phyloP scores from a whole-genome alignment of 2,888 invertebrate species.

The Seira musarum region DNA sequence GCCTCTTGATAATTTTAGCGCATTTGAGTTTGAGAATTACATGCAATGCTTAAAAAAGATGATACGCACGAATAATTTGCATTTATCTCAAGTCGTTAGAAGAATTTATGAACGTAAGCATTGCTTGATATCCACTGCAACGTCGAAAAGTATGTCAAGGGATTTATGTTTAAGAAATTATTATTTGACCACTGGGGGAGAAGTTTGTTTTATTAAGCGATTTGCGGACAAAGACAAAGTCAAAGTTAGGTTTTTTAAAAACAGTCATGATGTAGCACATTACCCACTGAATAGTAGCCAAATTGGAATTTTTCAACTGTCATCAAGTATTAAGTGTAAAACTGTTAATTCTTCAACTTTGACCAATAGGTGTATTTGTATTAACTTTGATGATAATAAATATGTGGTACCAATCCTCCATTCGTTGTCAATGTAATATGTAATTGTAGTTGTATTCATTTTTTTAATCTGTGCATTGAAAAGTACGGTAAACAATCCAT shows the following conservation, averaged over 20 bases:
- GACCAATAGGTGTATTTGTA: too few species aligned
- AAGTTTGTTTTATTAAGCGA: conserved; percentile 7
- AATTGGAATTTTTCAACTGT: too few species aligned
- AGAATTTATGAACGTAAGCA: conserved; percentile 21
- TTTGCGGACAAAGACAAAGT: background rate
- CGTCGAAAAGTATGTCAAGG: background rate
- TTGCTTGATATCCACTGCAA: background rate
- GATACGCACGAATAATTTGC: conserved; percentile 17
- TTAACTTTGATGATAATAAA: too few species aligned
- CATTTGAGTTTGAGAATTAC: conserved; percentile 67
- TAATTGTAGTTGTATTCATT: too few species aligned
- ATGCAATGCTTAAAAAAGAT: conserved; percentile 65
- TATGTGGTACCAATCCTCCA: too few species aligned
- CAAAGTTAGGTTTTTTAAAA: background rate
- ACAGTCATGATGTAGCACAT: background rate
- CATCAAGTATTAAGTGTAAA: too few species aligned
- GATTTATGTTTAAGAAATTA: too few species aligned
- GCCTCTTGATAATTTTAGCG: conserved; percentile 60
- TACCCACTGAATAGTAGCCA: background rate
- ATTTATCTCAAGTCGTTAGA: conserved; percentile 40
- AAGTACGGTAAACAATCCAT: too few species aligned
- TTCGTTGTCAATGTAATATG: too few species aligned
- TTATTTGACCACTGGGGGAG: background rate
- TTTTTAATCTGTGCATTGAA: too few species aligned
- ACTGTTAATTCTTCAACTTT: too few species aligned